Evolutionary conservation across 53 echinoderm and acorn worm genomes (phyloP), one percentile per base, ranked within the genome.

Genomic region (Echinometra lucunter): DNA sequence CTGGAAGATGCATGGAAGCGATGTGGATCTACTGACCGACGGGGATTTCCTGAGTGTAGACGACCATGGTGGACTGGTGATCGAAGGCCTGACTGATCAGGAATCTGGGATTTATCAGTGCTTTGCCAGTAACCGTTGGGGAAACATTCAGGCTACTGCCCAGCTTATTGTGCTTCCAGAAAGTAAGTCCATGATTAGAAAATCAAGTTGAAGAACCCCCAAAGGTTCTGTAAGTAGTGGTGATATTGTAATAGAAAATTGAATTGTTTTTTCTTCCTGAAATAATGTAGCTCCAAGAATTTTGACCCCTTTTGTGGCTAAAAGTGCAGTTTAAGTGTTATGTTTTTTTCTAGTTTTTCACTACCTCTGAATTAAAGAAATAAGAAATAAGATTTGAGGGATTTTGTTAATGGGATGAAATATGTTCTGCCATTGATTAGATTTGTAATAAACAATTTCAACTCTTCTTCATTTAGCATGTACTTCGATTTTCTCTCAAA

Each of bases 101-200:
- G 99, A 98, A 87, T 60, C 94, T 28, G 98, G 96, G 18, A 96
- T 96, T 38, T 98, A 98, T 81, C 99, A 98, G 95, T 98, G 99
- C 87, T 80, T 97, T 7, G 99, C 98, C 35, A 87, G 88, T 82
- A 98, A 98, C 92, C 89, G 53, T 25, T 93, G 96, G 63, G 97
- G 95, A 55, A 98, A 96, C 92, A 96, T 97, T 28, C 96, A 98
- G 63, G 92, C 95, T 27, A 94, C 96, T 49, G 97, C 98, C 6
- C 87, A 98, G 81, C 92, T 98, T 45, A 96, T 98, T 47, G 97
- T 98, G 13, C 34, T 97, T 35, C 92, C 60, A 23, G 90, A 92
- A 93, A 98, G 99, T 98, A 96, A 92, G 96, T 28, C 11, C 0
- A 13, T 11, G 37, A 44, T 15, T 21, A 74, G 34, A 74, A 63